phyloP scores from a whole-genome alignment of 2,113 vertebrate species.

The Aphyosemion australe region DNA sequence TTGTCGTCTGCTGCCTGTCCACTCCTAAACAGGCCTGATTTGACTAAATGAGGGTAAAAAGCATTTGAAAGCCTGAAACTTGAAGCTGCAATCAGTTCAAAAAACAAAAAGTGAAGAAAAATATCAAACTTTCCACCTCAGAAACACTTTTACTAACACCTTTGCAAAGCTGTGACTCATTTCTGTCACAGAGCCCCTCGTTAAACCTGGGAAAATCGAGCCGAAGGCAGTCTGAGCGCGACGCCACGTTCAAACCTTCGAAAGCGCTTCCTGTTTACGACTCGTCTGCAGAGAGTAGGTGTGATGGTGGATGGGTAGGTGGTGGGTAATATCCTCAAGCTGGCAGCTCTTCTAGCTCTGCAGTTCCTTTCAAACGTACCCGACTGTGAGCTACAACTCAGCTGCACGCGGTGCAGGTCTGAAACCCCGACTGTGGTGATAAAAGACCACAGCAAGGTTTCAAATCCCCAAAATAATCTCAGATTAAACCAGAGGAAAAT shows the following conservation, averaged over 20 bases:
- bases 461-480: background rate
- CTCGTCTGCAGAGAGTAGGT: constrained; percentile 6
- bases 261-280: constrained; percentile 52
- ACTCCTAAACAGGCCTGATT: constrained; percentile 12
- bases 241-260: constrained; percentile 13
- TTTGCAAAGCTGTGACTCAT: constrained; percentile 22
- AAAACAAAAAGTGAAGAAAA: constrained; percentile 21
- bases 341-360: constrained; percentile 18
- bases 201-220: background rate
- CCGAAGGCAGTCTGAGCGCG: constrained; percentile 8
- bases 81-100: constrained; percentile 3
- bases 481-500: too few relatives aligned
- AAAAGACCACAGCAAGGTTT: constrained; percentile 26
- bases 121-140: background rate
- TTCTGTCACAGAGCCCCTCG: background rate
- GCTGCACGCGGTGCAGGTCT: background rate
- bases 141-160: background rate
- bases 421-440: constrained; percentile 25
- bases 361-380: background rate
- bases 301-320: background rate
- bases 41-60: constrained; percentile 22
- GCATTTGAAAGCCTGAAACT: constrained; percentile 36
- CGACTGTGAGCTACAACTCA: background rate
- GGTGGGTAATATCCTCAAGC: constrained; percentile 14
- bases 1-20: constrained; percentile 9